Evolutionary conservation across 2,113 vertebrate species (phyloP).

Genomic region (Haemorhous mexicanus): DNA sequence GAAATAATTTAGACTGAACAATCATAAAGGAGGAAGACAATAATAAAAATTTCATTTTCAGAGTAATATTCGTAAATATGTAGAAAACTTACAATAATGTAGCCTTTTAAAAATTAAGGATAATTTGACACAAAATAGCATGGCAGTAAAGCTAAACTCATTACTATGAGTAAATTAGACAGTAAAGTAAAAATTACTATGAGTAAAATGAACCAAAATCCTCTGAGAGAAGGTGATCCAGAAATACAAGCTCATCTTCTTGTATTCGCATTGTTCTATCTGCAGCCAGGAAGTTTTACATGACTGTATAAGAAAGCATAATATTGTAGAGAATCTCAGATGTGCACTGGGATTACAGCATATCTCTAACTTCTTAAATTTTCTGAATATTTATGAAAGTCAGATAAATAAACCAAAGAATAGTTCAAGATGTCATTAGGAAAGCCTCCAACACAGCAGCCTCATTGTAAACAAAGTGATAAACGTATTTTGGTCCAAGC

Average conservation of each 20-base stretch:
- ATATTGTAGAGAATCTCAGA: not conserved
- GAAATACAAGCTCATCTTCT: not conserved
- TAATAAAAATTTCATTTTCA: not conserved
- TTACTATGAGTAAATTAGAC: not conserved
- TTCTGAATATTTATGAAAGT: not conserved
- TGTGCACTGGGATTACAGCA: not conserved
- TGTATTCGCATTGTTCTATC: not conserved
- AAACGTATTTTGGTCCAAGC: not conserved
- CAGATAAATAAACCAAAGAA: not conserved
- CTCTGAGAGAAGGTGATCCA: not conserved
- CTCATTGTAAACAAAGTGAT: not conserved
- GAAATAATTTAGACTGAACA: not conserved
- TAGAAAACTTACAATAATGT: not conserved
- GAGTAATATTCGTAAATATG: not conserved
- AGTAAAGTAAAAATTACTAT: not conserved
- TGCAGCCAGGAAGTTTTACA: not conserved
- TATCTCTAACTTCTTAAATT: not conserved
- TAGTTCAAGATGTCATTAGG: not conserved
- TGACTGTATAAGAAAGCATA: not conserved
- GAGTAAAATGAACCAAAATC: not conserved
- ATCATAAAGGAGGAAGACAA: not conserved
- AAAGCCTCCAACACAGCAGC: not conserved
- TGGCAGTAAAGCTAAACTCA: not conserved
- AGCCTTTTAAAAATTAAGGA: not conserved
- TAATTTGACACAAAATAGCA: not conserved